Evolutionary conservation across 2,888 invertebrate species (phyloP), one percentile per base, ranked within the genome.

Genomic region (Drosophila atripex): DNA sequence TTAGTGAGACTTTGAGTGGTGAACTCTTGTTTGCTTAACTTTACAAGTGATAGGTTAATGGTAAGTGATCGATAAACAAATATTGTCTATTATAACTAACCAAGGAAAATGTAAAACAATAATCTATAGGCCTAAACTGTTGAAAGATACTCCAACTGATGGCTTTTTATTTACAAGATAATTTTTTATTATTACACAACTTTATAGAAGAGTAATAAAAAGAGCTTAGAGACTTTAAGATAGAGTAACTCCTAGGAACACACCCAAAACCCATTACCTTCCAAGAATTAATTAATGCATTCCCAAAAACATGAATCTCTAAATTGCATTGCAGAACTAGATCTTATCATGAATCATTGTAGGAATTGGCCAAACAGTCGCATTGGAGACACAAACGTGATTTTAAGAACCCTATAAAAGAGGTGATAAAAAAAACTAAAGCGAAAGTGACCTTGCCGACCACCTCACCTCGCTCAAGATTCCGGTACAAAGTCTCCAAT

Each of bases 341-440:
- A 38, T 23, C 28, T 45, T 52, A 47, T 47, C n/a, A 45, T 28
- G 14, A 14, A 65, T 25, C 65, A 35, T 38, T 32, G 23, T 21
- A 14, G 14, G 14, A 25, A 18, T 30, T 64, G 25, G 18, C 65
- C 65, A 28, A 18, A 43, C 4, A 18, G 49, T 16, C 41, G 21
- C n/a, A 25, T n/a, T 25, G 50, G 25, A 16, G 23, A 49, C 45
- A 12, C 23, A 43, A 64, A 64, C 65, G 43, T 35, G 35, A 45
- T 65, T 52, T 64, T 65, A 21, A 52, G 64, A 52, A 46, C 53
- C 45, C 52, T n/a, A 65, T 65, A 65, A 64, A 63, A 30, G 35
- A 35, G 11, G 66, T 43, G 12, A 23, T 30, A 51, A 25, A 65
- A 50, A 28, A 30, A 35, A n/a, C 23, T 16, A 14, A 39, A 18